These are phyloP conservation scores for Dorcus parallelipipedus DNA, from an alignment of 2,888 invertebrate species.

Conservation along the genomic window DNA sequence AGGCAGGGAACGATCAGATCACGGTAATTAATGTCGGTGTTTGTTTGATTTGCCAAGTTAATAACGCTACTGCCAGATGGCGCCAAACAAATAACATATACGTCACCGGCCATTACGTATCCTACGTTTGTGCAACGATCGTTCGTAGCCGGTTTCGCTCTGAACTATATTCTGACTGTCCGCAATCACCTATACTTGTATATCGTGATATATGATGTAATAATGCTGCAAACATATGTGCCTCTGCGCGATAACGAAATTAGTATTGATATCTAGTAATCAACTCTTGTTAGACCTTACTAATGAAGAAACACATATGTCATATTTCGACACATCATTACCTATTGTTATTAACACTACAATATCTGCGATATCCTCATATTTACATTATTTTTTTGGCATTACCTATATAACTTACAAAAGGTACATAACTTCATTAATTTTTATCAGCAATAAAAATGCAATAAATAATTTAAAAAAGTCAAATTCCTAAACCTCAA, in stretches of 20 bases:
- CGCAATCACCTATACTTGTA: conserved; percentile 49
- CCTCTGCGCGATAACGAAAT: conserved; percentile 48
- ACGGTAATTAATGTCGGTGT: conserved; percentile 50
- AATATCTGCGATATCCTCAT: conserved; percentile 5
- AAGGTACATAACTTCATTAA: too few species aligned
- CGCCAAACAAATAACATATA: conserved; percentile 53
- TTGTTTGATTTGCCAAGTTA: conserved; percentile 54
- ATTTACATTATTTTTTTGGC: conserved; percentile 1
- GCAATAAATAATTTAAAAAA: too few species aligned
- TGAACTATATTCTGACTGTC: conserved; percentile 30
- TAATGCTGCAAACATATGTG: conserved; percentile 51
- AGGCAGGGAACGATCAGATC: conserved; percentile 13
- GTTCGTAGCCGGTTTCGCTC: conserved; percentile 16
- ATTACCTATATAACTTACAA: neutral
- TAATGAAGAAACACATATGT: conserved; percentile 51
- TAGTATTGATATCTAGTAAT: conserved; percentile 49
- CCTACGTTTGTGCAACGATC: conserved; percentile 21
- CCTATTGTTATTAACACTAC: conserved; percentile 16
- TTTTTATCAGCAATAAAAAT: too few species aligned
- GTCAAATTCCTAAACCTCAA: too few species aligned
- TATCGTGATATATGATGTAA: conserved; percentile 51
- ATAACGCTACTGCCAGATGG: conserved; percentile 53
- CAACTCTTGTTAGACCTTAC: conserved; percentile 40
- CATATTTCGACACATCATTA: conserved; percentile 24
- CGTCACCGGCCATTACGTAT: conserved; percentile 49